These are phyloP conservation scores for Napeogenes inachia DNA, from an alignment of 2,888 invertebrate species.

Conservation along the genomic window DNA sequence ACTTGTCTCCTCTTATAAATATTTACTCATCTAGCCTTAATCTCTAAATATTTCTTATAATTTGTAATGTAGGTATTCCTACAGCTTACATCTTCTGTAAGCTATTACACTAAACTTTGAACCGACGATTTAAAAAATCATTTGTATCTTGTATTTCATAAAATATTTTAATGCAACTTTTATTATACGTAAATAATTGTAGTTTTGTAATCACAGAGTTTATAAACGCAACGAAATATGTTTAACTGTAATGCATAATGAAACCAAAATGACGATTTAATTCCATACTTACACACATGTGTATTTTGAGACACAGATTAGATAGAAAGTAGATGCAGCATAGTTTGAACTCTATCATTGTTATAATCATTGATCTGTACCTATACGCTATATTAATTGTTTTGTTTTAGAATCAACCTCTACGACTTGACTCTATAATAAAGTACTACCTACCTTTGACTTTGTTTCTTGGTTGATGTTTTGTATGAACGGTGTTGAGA, in stretches of 20 bases:
- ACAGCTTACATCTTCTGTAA: not conserved
- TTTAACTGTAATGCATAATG: constrained; percentile 38
- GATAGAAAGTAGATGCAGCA: constrained; percentile 8
- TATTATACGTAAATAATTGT: constrained; percentile 27
- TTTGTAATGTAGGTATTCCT: no score
- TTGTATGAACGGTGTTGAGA: no score
- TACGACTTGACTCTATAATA: no score
- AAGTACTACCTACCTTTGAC: no score
- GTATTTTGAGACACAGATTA: constrained; percentile 27
- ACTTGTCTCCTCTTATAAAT: no score
- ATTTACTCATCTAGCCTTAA: no score
- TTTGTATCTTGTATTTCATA: constrained; percentile 2
- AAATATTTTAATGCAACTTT: constrained; percentile 19
- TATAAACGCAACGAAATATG: constrained; percentile 30
- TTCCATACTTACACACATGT: constrained; percentile 36
- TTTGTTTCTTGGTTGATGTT: no score
- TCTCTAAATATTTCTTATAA: no score
- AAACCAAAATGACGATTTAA: constrained; percentile 51
- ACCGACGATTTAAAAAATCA: constrained; percentile 4
- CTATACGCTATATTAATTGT: no score
- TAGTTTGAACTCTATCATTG: not conserved
- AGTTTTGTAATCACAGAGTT: constrained; percentile 31
- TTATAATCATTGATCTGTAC: no score
- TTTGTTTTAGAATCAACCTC: no score
- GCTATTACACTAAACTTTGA: not conserved